Base-by-base conservation (phyloP, 1,140 invertebrate genomes). In the Reticulitermes speratus region DNA sequence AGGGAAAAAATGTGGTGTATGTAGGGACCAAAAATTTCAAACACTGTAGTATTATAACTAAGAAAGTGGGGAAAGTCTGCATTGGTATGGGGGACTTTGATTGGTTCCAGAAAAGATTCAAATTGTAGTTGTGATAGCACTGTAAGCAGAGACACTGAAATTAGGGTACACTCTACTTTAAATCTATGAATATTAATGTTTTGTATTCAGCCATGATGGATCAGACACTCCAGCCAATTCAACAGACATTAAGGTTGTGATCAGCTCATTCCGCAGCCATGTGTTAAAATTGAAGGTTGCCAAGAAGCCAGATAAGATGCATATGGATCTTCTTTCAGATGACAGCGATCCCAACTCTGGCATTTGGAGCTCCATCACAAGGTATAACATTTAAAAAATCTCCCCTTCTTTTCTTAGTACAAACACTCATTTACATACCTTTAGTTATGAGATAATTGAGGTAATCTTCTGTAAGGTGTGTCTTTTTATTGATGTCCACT, bases 331-430 rank as follows among this genome's bases (percentile, higher is more conserved):
- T 14, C 92, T 99, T 0, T 94, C 95, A 6, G 97, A 98, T 87
- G 94, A 95, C 44, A 95, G 96, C 85, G 95, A 95, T 25, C 92
- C 92, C 85, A 88, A 90, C 88, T 93, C 94, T 48, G 97, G 97
- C 44, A 93, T 99, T 83, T 99, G 98, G 98, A 96, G 97, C 90
- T 98, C 97, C 82, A 97, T 99, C 88, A 97, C 97, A 11, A 98
- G 95, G 96, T 97, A 91, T 86, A 19, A 55, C 19, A 55, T 55
- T 5, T 16, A 55, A 55, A 21, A n/a, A 48, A 3, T 45, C 11
- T 30, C 25, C 83, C 44, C 7, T n/a, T 11, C 8, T 45, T 25
- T 48, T 11, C 9, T 14, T 83, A 21, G 19, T 44, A 30, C 25
- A 9, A 30, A 21, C n/a, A 19, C 44, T 7, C 21, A 44, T 82